Percentiles rank a stretch among this genome's conserved stretches.
These are phyloP conservation scores for Chloroclysta siterata DNA, from an alignment of 2,888 invertebrate genomes.

Conservation along the genomic window DNA sequence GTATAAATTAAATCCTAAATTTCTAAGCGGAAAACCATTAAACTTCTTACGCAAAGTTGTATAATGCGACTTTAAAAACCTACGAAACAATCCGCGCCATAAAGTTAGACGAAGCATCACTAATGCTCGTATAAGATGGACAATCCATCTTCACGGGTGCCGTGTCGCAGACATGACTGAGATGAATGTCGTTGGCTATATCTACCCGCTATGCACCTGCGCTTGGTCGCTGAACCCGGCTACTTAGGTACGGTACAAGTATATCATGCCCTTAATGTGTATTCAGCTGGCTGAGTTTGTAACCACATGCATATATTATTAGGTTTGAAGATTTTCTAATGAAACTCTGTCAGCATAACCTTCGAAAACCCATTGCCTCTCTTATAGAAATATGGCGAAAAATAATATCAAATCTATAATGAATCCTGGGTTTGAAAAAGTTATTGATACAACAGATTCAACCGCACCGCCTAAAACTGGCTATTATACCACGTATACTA, in stretches of 20 bases:
- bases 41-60: slow-evolving; percentile 32
- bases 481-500: too few species aligned
- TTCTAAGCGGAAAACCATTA: slow-evolving; percentile 24
- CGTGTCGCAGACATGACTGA: slow-evolving; percentile 56
- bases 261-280: slow-evolving; percentile 29
- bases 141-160: slow-evolving; percentile 62
- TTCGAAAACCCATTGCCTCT: not conserved
- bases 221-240: slow-evolving; percentile 23
- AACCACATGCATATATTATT: slow-evolving; percentile 12
- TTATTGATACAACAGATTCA: too few species aligned
- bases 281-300: slow-evolving; percentile 24
- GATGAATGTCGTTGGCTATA: slow-evolving; percentile 53
- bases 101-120: slow-evolving; percentile 45
- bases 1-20: slow-evolving; percentile 20
- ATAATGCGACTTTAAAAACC: slow-evolving; percentile 34
- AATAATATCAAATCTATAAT: not conserved
- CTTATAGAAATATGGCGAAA: not conserved
- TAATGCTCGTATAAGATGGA: slow-evolving; percentile 51
- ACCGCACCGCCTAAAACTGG: too few species aligned
- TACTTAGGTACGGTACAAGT: slow-evolving; percentile 6
- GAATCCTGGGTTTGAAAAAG: not conserved
- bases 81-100: slow-evolving; percentile 14
- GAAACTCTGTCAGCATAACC: not conserved
- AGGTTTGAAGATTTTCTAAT: slow-evolving; percentile 3
- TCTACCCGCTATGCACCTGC: slow-evolving; percentile 21